phyloP scores from a whole-genome alignment of 2,113 vertebrate genomes.

The Rynchops niger region DNA sequence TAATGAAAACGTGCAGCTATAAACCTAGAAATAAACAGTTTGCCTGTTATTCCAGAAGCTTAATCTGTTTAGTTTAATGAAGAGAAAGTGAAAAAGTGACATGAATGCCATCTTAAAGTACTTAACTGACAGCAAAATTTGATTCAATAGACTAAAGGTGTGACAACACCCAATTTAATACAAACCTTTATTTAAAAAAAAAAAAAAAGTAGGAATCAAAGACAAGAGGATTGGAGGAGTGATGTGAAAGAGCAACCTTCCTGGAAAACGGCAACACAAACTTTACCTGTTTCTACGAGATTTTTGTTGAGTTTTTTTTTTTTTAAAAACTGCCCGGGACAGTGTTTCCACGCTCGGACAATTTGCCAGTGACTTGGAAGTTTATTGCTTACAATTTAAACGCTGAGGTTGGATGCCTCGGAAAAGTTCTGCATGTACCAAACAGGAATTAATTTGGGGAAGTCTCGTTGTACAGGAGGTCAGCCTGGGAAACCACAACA shows the following conservation, averaged over 20 bases:
- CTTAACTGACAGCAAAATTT: background rate
- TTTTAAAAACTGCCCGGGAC: background rate
- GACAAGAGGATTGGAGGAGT: background rate
- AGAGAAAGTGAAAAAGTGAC: background rate
- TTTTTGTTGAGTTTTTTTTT: background rate
- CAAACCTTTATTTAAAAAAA: background rate
- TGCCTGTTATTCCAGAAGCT: background rate
- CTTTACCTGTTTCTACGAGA: background rate
- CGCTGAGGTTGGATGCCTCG: background rate
- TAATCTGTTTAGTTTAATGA: background rate
- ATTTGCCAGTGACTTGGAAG: background rate
- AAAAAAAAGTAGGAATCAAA: background rate
- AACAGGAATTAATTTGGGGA: background rate
- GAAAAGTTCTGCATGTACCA: background rate
- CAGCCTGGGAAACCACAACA: background rate
- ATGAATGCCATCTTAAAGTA: background rate
- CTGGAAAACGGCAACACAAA: background rate
- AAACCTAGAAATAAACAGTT: background rate
- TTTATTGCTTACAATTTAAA: fast-evolving
- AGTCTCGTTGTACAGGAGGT: background rate
- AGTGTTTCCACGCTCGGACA: fast-evolving
- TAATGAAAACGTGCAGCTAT: background rate
- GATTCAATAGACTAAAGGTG: background rate
- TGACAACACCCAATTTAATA: background rate
- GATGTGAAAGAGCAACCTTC: background rate